Evolutionary conservation across 2,888 invertebrate species (phyloP), one percentile per base, ranked within the genome.

Genomic region (Pasiphila rectangulata): DNA sequence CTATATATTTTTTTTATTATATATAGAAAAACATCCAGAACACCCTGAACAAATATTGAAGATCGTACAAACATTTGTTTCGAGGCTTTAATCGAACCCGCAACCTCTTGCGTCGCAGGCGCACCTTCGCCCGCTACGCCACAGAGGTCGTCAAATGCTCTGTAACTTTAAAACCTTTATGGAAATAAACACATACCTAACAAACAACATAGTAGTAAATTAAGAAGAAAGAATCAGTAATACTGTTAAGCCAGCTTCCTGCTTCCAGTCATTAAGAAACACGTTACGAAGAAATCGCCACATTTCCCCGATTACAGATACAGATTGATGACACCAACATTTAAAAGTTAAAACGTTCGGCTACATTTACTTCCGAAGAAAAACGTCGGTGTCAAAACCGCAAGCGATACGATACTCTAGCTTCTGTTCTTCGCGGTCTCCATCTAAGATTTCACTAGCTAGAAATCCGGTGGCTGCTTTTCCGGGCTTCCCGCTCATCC

Each of bases 401-500:
- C 65, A 63, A 60, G 57, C 52, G 67, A 67, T 64, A 72, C 75
- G 73, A 70, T 71, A 68, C 69, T 54, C 68, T 67, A 64, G 72
- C 77, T 70, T 74, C 76, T 69, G 71, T 68, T 67, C 52, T 61
- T 64, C 62, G 59, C 56, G 61, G 59, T 54, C 50, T 56, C 51
- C 73, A 82, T 79, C 71, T 86, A 79, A 75, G 63, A 75, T 87
- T 86, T 83, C 87, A 86, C 79, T 86, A 80, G 79, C 73, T 79
- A 79, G 83, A 86, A 87, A 83, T 83, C 84, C 85, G 80, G 77
- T 74, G 73, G 72, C 69, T 76, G 78, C 79, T 85, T 86, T 85
- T 84, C 87, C 83, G 85, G 84, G 84, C 77, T 83, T 80, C 85
- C 84, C 81, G 74, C 76, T 72, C 83, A 79, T 83, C 85, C 76